Evolutionary conservation across 2,113 vertebrate species (phyloP), one percentile per base, ranked within the genome.

Genomic region (Phycodurus eques): DNA sequence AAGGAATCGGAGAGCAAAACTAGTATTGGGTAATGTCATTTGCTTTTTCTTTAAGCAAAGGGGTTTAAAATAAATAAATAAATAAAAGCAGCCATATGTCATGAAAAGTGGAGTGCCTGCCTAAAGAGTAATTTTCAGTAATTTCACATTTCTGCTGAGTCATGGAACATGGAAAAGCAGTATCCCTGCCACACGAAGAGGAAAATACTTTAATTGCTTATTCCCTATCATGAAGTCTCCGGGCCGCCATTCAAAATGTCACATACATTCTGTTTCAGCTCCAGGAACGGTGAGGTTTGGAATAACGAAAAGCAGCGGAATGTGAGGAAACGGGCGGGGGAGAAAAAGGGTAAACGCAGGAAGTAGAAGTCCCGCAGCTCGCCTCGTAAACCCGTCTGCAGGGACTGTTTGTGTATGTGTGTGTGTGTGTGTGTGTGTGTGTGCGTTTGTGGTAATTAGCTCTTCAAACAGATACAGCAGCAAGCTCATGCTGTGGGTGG

Each of bases 401-500:
- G 65, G 46, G 80, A 70, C 66, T 69, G 46, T 60, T 42, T 62
- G 59, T 44, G 67, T 33, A 63, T 61, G 60, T 35, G 67, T 13
- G 69, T 42, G 33, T 10, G 11, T 62, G 62, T 77, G 61, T 27
- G 74, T 51, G 72, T 61, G 60, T 35, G 67, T 13, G 69, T 42
- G 33, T 10, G 11, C 65, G 62, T 77, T 63, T 27, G 74, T 51
- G 72, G 63, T 82, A 88, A 91, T 89, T 91, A 87, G 64, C 81
- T 84, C 83, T 88, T 88, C 81, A 86, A 88, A 90, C 83, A 86
- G 68, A 88, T 31, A 77, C 70, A 71, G 72, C 6, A 31, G 44
- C 10, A 15, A 68, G 71, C 70, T 42, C 51, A 13, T 70, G 67
- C 80, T 65, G 77, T 76, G 76, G 73, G 83, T 69, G 82, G 85